Conservation (phyloP, 2,888 invertebrate species). For the Dryadula phaetusa region DNA sequence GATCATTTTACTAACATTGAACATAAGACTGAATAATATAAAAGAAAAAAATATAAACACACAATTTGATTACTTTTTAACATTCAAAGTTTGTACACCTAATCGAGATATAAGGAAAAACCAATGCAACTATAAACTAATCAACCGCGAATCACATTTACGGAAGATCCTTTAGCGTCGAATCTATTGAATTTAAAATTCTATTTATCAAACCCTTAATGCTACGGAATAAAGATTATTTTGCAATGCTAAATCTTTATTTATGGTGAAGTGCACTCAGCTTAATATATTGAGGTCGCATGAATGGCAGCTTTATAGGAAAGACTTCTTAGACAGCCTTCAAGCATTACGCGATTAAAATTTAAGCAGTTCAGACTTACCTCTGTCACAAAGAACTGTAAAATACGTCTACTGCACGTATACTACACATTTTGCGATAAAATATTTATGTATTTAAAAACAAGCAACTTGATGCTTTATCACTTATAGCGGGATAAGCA, state of each 20-base stretch:
- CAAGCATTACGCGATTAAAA: conserved; percentile 27
- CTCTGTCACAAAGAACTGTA: too few relatives aligned
- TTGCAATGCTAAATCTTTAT: conserved; percentile 19
- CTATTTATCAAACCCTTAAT: conserved; percentile 36
- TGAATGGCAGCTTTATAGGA: conserved; percentile 28
- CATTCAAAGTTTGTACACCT: background rate
- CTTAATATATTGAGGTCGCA: conserved; percentile 43
- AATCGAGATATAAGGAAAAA: conserved; percentile 33
- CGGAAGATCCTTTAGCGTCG: conserved; percentile 49
- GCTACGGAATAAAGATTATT: conserved; percentile 38
- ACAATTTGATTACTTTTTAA: conserved; percentile 1
- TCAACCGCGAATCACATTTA: conserved; percentile 36
- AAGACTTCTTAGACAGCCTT: conserved; percentile 30
- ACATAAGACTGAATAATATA: too few relatives aligned
- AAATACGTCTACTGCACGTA: background rate
- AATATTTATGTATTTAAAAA: background rate
- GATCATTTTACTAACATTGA: too few relatives aligned
- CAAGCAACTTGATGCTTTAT: too few relatives aligned
- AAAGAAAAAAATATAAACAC: background rate
- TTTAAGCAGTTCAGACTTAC: conserved; percentile 14
- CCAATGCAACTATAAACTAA: conserved; percentile 34
- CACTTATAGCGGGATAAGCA: too few relatives aligned
- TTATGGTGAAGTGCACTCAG: conserved; percentile 40
- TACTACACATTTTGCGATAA: background rate
- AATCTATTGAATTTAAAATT: conserved; percentile 45